phyloP scores from a whole-genome alignment of 2,113 vertebrate species.

The Hydropotes inermis region DNA sequence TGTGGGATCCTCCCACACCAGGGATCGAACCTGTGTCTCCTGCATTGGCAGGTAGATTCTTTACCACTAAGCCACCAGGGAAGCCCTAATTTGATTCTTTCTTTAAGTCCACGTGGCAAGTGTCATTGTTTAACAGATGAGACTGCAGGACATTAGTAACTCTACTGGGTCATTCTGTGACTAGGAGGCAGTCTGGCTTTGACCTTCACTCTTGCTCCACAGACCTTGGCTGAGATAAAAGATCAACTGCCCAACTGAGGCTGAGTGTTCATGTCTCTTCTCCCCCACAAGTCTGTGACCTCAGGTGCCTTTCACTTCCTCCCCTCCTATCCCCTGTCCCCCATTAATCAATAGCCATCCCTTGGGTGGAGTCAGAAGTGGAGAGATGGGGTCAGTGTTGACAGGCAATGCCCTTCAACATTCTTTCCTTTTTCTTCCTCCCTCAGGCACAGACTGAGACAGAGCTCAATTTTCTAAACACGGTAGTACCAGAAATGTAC shows the following conservation, averaged over 20 bases:
- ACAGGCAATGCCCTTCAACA: not conserved
- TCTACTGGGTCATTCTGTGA: not conserved
- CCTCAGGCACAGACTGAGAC: not conserved
- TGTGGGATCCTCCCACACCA: not conserved
- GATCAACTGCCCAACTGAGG: not conserved
- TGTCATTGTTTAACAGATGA: not conserved
- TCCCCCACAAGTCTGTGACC: not conserved
- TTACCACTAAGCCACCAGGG: not conserved
- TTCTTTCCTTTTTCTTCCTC: not conserved
- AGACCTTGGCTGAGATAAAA: not conserved
- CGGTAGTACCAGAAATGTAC: not conserved
- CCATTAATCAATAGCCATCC: not conserved
- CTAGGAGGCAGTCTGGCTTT: not conserved
- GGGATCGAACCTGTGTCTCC: fast-evolving
- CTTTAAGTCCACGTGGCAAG: not conserved
- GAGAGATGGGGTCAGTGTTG: not conserved
- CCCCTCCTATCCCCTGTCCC: fast-evolving
- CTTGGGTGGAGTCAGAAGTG: not conserved
- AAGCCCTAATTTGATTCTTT: not conserved
- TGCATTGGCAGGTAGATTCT: not conserved
- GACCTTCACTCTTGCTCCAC: not conserved
- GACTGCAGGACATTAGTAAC: not conserved
- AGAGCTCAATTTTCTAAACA: not conserved
- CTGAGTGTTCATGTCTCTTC: not conserved
- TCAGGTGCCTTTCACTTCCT: not conserved